These are phyloP conservation scores for Arothron firmamentum DNA, from an alignment of 2,113 vertebrate species.

Conservation along the genomic window DNA sequence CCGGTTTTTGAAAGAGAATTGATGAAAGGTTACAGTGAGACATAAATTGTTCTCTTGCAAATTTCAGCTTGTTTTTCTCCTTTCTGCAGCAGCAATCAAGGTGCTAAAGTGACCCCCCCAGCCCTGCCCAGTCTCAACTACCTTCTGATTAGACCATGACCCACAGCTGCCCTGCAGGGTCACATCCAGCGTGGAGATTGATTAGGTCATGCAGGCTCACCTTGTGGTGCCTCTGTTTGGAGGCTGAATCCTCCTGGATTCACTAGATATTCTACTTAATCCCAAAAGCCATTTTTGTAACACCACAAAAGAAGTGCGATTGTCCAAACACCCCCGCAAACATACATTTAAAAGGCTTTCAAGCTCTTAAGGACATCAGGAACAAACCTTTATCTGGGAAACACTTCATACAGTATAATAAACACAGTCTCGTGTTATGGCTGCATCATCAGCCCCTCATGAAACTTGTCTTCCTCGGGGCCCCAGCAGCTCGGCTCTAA, in stretches of 20 bases:
- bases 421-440: too few relatives aligned
- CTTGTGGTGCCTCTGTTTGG: neutral
- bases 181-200: slow-evolving; percentile 35
- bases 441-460: slow-evolving; percentile 4
- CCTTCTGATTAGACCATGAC: slow-evolving; percentile 43
- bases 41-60: neutral
- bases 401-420: too few relatives aligned
- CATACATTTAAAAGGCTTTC: neutral
- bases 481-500: slow-evolving; percentile 19
- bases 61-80: slow-evolving; percentile 2
- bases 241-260: neutral
- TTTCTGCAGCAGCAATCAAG: neutral
- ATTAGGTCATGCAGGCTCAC: slow-evolving; percentile 39
- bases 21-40: too few relatives aligned
- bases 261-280: neutral
- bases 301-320: too few relatives aligned
- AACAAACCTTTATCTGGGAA: neutral
- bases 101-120: slow-evolving; percentile 23
- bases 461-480: slow-evolving; percentile 25
- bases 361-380: too few relatives aligned
- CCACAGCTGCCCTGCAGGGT: slow-evolving; percentile 45
- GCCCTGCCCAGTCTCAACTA: slow-evolving; percentile 6
- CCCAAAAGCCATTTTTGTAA: neutral
- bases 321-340: neutral
- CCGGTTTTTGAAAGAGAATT: neutral